phyloP scores from a whole-genome alignment of 2,888 invertebrate species.

The Melanargia galathea region DNA sequence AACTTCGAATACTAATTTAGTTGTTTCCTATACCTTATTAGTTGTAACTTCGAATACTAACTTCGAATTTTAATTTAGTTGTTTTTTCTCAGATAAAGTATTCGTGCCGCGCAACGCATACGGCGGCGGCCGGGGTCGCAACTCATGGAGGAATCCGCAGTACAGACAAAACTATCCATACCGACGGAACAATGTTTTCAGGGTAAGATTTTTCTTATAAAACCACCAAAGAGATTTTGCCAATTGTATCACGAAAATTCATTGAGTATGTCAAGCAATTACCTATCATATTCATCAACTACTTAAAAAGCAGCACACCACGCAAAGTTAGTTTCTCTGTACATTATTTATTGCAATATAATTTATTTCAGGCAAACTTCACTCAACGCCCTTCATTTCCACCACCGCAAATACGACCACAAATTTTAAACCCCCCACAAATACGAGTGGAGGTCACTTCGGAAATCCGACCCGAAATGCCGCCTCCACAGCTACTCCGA shows the following conservation, averaged over 20 bases:
- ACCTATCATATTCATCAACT: not conserved
- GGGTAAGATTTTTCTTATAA: slow-evolving; percentile 37
- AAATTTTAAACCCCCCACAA: slow-evolving; percentile 31
- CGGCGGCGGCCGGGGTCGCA: slow-evolving; percentile 51
- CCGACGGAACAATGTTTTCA: slow-evolving; percentile 55
- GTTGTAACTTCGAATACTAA: too few relatives aligned
- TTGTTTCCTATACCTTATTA: too few relatives aligned
- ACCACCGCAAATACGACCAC: slow-evolving; percentile 48
- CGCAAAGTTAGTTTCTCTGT: not conserved
- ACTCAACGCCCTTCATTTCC: slow-evolving; percentile 60
- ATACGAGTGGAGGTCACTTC: slow-evolving; percentile 39
- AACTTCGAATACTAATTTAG: too few relatives aligned
- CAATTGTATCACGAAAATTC: too few relatives aligned
- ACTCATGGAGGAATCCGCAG: slow-evolving; percentile 60
- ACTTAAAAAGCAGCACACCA: not conserved
- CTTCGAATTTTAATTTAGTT: not conserved
- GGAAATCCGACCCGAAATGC: slow-evolving; percentile 42
- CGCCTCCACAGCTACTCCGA: slow-evolving; percentile 23
- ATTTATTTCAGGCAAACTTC: slow-evolving; percentile 61
- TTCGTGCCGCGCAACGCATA: slow-evolving; percentile 58
- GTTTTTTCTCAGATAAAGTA: slow-evolving; percentile 62
- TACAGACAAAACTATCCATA: slow-evolving; percentile 55
- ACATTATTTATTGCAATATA: not conserved
- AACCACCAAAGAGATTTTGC: too few relatives aligned
- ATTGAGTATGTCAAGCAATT: too few relatives aligned